Evolutionary conservation across 2,888 invertebrate genomes (phyloP).

Genomic region (Dryocosmus kuriphilus): DNA sequence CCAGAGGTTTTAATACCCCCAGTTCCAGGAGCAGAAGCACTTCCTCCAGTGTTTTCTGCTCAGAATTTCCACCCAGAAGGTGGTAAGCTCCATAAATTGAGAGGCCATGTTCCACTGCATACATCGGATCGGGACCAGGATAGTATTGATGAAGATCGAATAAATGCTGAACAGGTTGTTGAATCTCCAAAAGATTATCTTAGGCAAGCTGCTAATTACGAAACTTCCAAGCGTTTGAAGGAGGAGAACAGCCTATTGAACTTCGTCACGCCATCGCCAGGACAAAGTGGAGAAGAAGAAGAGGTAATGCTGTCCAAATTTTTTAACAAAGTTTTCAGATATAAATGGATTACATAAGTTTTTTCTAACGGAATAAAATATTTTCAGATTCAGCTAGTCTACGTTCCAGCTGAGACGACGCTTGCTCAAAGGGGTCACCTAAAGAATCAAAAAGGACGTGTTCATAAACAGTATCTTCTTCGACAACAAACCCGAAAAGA

Average conservation of each 20-base stretch:
- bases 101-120: constrained; percentile 28
- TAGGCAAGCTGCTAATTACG: constrained; percentile 58
- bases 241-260: constrained; percentile 53
- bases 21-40: constrained; percentile 65
- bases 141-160: constrained; percentile 42
- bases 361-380: constrained; percentile 28
- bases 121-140: constrained; percentile 49
- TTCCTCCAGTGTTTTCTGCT: constrained; percentile 69
- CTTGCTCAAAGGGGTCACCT: constrained; percentile 79
- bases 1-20: constrained; percentile 69
- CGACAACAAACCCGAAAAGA: constrained; percentile 58
- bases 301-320: constrained; percentile 59
- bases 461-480: constrained; percentile 63
- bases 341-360: background rate
- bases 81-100: constrained; percentile 38
- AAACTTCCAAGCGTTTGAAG: constrained; percentile 57
- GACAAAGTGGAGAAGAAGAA: constrained; percentile 60
- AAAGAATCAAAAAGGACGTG: constrained; percentile 65
- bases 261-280: constrained; percentile 50
- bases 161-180: constrained; percentile 39
- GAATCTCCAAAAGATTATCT: constrained; percentile 54
- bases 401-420: constrained; percentile 89
- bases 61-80: constrained; percentile 66
- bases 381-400: constrained; percentile 85
- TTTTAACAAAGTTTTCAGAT: background rate